Conservation (phyloP, 2,888 invertebrate genomes). For the Xanthorhoe spadicearia region DNA sequence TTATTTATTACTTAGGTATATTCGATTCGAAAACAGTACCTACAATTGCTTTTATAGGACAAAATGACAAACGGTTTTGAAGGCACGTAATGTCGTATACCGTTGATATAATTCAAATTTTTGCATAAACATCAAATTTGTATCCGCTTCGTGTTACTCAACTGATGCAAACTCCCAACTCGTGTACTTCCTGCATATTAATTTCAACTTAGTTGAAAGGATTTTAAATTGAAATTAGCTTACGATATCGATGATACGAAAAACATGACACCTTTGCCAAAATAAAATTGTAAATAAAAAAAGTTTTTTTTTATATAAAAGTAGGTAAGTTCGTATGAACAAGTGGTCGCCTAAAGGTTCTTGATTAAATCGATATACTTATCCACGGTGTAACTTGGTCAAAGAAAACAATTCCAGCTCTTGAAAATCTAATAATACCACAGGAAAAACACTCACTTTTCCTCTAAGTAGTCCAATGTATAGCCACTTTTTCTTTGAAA, state of each 20-base stretch:
- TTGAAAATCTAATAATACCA: no score
- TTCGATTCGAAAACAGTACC: no score
- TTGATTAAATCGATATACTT: no score
- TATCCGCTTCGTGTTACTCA: conserved; percentile 32
- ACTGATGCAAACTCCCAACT: conserved; percentile 16
- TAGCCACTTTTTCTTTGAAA: neutral
- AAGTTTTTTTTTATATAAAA: no score
- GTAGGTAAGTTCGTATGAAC: no score
- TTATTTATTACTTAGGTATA: no score
- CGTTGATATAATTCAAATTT: conserved; percentile 16
- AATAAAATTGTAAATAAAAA: no score
- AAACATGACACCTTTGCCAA: neutral
- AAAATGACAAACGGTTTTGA: neutral
- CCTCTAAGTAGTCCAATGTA: neutral
- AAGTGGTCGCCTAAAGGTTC: no score
- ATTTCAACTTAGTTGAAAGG: conserved; percentile 1
- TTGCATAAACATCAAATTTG: conserved; percentile 40
- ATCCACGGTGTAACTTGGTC: no score
- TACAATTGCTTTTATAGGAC: neutral
- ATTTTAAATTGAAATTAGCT: conserved; percentile 1
- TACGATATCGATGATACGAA: neutral
- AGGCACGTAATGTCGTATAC: conserved; percentile 4
- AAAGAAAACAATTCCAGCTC: no score
- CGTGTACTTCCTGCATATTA: conserved; percentile 34
- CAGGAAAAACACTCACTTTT: no score